Evolutionary conservation across 1,140 invertebrate genomes (phyloP).

Genomic region (Polyergus mexicanus): DNA sequence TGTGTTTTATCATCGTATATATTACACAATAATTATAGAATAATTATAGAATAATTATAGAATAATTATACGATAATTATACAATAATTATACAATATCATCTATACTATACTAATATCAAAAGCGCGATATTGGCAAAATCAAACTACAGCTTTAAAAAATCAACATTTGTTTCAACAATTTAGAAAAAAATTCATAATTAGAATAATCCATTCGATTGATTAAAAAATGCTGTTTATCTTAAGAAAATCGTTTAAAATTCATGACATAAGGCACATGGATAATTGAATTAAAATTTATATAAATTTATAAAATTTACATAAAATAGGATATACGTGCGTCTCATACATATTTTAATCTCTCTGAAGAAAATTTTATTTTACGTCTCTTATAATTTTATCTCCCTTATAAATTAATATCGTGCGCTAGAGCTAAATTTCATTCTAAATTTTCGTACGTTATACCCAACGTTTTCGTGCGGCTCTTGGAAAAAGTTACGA

Average conservation of each 20-base stretch:
- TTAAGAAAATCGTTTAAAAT: neutral
- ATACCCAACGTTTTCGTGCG: too few relatives aligned
- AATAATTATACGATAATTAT: too few relatives aligned
- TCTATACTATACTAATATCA: neutral
- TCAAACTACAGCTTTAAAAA: neutral
- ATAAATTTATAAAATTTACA: neutral
- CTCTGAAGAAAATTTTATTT: too few relatives aligned
- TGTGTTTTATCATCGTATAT: neutral
- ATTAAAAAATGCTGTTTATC: neutral
- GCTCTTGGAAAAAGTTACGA: neutral
- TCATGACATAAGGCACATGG: neutral
- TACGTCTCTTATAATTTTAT: too few relatives aligned
- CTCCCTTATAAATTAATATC: too few relatives aligned
- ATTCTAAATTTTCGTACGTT: too few relatives aligned
- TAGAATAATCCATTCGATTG: neutral
- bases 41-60: too few relatives aligned
- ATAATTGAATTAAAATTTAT: neutral
- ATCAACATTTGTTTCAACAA: neutral
- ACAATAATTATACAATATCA: neutral
- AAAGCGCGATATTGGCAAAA: neutral
- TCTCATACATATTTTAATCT: neutral
- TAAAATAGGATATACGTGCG: neutral
- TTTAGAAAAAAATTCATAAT: neutral
- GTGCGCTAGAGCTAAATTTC: too few relatives aligned
- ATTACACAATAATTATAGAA: too few relatives aligned